These are phyloP conservation scores for Orycteropus afer DNA, from an alignment of 2,113 vertebrate genomes.

Conservation along the genomic window DNA sequence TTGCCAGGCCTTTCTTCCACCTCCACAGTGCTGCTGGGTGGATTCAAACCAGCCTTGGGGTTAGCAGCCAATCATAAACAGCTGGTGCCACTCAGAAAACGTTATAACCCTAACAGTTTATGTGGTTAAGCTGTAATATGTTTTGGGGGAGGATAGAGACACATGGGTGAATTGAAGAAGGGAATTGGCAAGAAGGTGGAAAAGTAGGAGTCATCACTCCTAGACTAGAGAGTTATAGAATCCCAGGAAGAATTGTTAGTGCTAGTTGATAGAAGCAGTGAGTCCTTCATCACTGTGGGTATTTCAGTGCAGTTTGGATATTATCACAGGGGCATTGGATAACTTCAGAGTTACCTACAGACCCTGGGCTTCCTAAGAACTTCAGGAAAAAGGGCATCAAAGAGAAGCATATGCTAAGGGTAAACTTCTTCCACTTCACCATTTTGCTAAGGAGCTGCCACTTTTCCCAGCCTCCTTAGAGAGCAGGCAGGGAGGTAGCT, in stretches of 20 bases:
- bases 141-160: background rate
- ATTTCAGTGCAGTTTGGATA: background rate
- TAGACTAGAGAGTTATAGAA: background rate
- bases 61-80: background rate
- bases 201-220: background rate
- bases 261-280: background rate
- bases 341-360: background rate
- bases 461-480: background rate
- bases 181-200: background rate
- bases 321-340: background rate
- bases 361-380: background rate
- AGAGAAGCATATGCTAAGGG: background rate
- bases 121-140: background rate
- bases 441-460: background rate
- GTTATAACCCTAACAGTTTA: background rate
- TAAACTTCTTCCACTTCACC: background rate
- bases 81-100: background rate
- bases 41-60: background rate
- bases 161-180: background rate
- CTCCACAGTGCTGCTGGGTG: background rate
- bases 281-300: background rate
- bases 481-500: too few species aligned
- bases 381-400: background rate
- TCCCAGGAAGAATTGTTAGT: background rate
- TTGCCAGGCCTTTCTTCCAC: background rate